These are phyloP conservation scores for Lampris incognitus DNA, from an alignment of 2,113 vertebrate genomes.

Conservation along the genomic window DNA sequence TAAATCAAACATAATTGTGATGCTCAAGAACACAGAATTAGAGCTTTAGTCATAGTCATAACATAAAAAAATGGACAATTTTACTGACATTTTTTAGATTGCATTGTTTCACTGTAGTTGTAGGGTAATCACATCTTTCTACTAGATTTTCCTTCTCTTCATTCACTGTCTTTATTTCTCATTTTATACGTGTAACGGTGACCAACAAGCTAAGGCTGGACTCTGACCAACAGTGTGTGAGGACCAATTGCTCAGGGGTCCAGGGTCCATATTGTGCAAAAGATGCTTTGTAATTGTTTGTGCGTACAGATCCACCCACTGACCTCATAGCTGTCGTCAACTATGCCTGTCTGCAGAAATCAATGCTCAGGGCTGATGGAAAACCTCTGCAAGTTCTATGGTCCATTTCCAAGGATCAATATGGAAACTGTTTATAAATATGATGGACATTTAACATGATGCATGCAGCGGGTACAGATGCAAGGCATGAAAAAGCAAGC, in stretches of 20 bases:
- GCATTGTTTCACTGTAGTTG: not conserved
- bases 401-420: constrained; percentile 37
- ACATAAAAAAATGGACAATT: not conserved
- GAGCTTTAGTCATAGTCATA: too few species aligned
- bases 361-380: not conserved
- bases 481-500: not conserved
- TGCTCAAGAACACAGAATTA: too few species aligned
- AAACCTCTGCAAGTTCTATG: constrained; percentile 14
- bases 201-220: constrained; percentile 27
- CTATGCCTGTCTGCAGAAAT: constrained; percentile 35
- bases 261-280: constrained; percentile 77
- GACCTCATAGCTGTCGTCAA: constrained; percentile 16
- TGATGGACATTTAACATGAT: constrained; percentile 28
- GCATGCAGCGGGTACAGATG: constrained; percentile 16
- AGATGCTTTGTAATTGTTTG: constrained; percentile 13
- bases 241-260: constrained; percentile 48
- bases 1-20: too few species aligned
- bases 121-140: not conserved
- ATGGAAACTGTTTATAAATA: constrained; percentile 21
- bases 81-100: constrained; percentile 2
- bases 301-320: constrained; percentile 17
- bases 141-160: not conserved
- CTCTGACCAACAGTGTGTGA: constrained; percentile 56
- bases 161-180: not conserved
- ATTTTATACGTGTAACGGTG: constrained; percentile 13